phyloP scores from a whole-genome alignment of 2,888 invertebrate species.

The Harmothoe impar region DNA sequence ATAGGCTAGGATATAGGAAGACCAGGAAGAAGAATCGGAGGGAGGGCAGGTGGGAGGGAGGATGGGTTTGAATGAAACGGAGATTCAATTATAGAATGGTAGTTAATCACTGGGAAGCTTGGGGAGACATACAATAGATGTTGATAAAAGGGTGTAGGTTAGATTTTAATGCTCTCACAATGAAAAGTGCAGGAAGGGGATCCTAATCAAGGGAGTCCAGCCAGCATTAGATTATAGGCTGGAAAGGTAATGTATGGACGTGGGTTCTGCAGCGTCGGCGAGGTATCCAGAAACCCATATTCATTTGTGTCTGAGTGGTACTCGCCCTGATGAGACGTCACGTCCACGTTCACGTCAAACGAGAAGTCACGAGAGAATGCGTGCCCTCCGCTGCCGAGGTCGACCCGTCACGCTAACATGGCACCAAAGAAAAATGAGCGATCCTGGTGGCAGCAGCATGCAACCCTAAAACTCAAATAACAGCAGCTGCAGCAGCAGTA shows the following conservation, averaged over 20 bases:
- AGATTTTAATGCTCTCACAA: no score
- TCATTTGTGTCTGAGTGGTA: neutral
- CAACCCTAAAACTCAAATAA: neutral
- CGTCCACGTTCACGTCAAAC: neutral
- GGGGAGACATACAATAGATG: slow-evolving; percentile 1
- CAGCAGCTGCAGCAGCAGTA: neutral
- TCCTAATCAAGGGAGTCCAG: neutral
- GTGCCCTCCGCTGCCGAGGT: neutral
- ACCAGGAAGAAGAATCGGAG: neutral
- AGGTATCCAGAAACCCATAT: slow-evolving; percentile 17
- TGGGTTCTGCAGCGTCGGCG: neutral
- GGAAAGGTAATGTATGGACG: neutral
- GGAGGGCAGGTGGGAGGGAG: neutral
- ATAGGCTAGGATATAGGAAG: neutral
- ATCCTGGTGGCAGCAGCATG: neutral
- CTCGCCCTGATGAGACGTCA: slow-evolving; percentile 41
- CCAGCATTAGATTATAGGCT: slow-evolving; percentile 4
- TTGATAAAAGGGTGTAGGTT: neutral
- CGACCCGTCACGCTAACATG: slow-evolving; percentile 2
- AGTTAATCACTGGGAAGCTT: no score
- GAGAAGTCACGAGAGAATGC: neutral
- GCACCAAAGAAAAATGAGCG: neutral
- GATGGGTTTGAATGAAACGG: no score
- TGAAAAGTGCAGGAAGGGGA: no score
- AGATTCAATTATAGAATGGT: no score